Evolutionary conservation across 2,797 vertebrate genomes (phyloP), one percentile per base, ranked within the genome.

Genomic region (Poeciliopsis presidionis): DNA sequence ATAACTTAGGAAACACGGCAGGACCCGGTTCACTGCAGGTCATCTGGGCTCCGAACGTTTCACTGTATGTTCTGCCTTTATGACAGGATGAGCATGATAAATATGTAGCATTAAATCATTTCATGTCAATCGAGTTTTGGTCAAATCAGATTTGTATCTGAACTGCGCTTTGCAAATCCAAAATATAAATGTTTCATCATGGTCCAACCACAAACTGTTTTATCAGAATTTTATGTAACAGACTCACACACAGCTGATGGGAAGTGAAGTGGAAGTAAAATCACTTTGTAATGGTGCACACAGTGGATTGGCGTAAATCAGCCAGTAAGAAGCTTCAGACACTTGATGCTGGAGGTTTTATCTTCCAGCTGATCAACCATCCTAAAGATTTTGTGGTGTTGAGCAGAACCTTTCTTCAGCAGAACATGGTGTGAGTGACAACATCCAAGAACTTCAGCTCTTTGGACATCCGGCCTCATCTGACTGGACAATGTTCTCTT

Each of bases 1-100:
- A 78, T 93, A 92, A 55, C 61, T 81, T 33, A 67, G 61, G 30
- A 67, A 67, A 41, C 4, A 36, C 22, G 20, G 7, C 63, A 67
- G 76, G 43, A 87, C 70, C 81, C 73, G 65, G 73, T 77, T 83
- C 18, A 18, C 80, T 72, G 61, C 75, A 73, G 51, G 39, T 77
- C 80, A 85, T 5, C 67, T 49, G 18, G 45, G 71, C 22, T 85
- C 55, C 70, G 39, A 41, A 28, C 0, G 20, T 25, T 14, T 74
- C 55, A 55, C 70, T 41, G 63, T 14, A 47, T 73, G 41, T 69
- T 75, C 41, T 69, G 61, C 30, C 53, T 79, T 5, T 53, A 1
- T 73, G 65, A 41, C 39, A 25, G 9, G 4, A 41, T 43, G n/a
- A 4, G 13, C 41, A 28, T 46, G 39, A 7, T 45, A 14, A 28